Evolutionary conservation across 1,140 invertebrate genomes (phyloP), one percentile per base, ranked within the genome.

Genomic region (Panulirus ornatus): DNA sequence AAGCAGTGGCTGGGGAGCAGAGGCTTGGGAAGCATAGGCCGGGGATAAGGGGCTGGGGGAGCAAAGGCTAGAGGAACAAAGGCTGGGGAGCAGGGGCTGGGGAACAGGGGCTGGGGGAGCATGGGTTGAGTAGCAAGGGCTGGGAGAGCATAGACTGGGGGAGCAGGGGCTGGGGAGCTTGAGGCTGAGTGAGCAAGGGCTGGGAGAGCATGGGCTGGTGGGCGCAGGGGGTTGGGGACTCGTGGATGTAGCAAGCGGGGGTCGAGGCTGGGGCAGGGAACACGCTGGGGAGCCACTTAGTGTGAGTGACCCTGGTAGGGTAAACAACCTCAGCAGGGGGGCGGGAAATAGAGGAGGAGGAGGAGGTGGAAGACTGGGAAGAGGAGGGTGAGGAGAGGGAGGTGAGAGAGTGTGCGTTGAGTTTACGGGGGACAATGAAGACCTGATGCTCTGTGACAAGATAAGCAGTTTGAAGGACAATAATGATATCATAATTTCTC

Each of bases 201-300:
- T 30, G 1, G n/a, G 6, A 11, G 58, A 66, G 58, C 5, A 66
- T n/a, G 58, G 3, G 54, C 16, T 0, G 1, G 54, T 19, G 19
- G 54, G 16, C 16, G 1, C 2, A 22, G 51, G 1, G 51, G 22
- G 58, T n/a, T 30, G 58, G 27, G 6, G n/a, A 11, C 8, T 8
- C 5, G 58, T 8, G n/a, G 58, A 30, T 0, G 58, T 9, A 22
- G 22, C n/a, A 27, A 22, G 54, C 3, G 19, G 54, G 54, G 19
- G 5, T 3, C 14, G 54, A 22, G 54, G 19, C 14, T 27, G 58
- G 58, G n/a, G n/a, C 8, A 6, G 30, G 5, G 58, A n/a, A n/a
- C 58, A 30, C 58, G 11, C 58, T 66, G 30, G 58, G 58, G 58
- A 66, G 58, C 58, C 58, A 66, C 58, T 66, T 66, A 66, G 58